A percentile compares a stretch with the other conserved stretches of the same genome.
phyloP scores from a whole-genome alignment of 2,113 vertebrate species.

The Circaetus cinerascens region DNA sequence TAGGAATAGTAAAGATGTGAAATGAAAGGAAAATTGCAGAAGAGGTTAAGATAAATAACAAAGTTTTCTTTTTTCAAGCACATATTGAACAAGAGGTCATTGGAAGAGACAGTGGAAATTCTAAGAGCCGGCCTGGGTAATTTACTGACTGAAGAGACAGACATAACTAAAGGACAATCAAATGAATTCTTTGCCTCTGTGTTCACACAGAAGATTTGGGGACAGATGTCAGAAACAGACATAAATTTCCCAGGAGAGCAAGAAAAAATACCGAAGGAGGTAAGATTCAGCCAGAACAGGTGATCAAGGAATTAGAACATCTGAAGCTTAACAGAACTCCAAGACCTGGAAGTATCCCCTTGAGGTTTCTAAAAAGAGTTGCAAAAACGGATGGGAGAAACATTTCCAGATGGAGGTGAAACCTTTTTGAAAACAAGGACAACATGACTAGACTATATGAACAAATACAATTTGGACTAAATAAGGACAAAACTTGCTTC shows the following conservation, averaged over 20 bases:
- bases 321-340: slow-evolving; percentile 51
- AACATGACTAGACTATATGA: slow-evolving; percentile 4
- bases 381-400: neutral
- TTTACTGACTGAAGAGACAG: slow-evolving; percentile 68
- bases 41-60: slow-evolving; percentile 64
- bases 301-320: slow-evolving; percentile 65
- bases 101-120: slow-evolving; percentile 56
- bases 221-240: slow-evolving; percentile 69
- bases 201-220: slow-evolving; percentile 52
- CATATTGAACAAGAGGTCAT: slow-evolving; percentile 56
- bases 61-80: slow-evolving; percentile 43
- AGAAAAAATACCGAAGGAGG: slow-evolving; percentile 31
- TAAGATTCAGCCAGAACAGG: slow-evolving; percentile 40
- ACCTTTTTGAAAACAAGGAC: slow-evolving; percentile 2
- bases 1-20: slow-evolving; percentile 23
- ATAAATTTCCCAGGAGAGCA: slow-evolving; percentile 65
- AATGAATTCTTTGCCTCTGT: slow-evolving; percentile 66
- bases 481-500: slow-evolving; percentile 12
- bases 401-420: slow-evolving; percentile 12
- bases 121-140: slow-evolving; percentile 56
- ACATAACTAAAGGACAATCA: slow-evolving; percentile 65
- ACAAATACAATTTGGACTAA: slow-evolving; percentile 4
- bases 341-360: slow-evolving; percentile 13
- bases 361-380: slow-evolving; percentile 23
- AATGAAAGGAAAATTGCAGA: slow-evolving; percentile 50